Evolutionary conservation across 2,113 vertebrate genomes (phyloP).

Genomic region (Podocnemis expansa): DNA sequence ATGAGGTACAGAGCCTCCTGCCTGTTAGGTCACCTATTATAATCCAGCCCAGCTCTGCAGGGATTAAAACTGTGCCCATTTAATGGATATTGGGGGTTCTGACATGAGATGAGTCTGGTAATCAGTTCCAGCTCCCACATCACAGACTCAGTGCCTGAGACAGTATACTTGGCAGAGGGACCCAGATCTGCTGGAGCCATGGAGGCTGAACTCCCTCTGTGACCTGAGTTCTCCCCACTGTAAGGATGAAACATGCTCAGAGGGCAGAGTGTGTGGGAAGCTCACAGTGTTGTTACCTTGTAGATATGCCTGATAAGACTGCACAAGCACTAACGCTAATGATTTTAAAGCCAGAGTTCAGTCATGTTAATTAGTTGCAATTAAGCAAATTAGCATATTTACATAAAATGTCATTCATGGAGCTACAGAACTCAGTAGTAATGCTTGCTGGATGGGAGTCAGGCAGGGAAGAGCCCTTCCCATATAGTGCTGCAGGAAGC

Average conservation of each 20-base stretch:
- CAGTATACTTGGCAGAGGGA: background rate
- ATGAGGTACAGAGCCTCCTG: background rate
- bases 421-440: background rate
- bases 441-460: background rate
- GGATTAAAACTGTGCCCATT: background rate
- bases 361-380: conserved; percentile 31
- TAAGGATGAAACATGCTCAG: accelerated
- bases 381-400: conserved; percentile 24
- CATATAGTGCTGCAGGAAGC: background rate
- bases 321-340: background rate
- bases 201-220: background rate
- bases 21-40: background rate
- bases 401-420: background rate
- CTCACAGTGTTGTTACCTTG: background rate
- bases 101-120: background rate
- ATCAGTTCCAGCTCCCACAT: background rate
- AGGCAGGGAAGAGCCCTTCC: background rate
- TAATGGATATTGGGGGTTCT: background rate
- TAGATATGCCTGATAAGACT: conserved; percentile 48
- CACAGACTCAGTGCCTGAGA: background rate
- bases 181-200: background rate
- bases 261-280: background rate
- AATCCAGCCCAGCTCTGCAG: background rate
- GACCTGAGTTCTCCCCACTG: background rate
- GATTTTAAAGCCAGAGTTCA: background rate